A percentile compares a stretch with the other conserved stretches of the same genome.
Conservation (phyloP, 2,888 invertebrate species). For the Mesochorus sp. region DNA sequence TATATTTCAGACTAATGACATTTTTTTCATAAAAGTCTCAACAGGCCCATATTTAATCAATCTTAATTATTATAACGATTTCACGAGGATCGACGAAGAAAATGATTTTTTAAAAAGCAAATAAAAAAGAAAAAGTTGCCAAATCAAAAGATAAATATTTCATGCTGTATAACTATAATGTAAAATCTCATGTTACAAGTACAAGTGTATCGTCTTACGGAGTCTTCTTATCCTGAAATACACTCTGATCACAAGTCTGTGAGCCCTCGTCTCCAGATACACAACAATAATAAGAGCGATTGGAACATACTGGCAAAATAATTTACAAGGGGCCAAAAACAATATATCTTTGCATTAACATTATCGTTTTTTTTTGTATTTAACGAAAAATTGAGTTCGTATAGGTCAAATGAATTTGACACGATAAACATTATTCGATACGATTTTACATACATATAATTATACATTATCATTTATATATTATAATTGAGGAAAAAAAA, state of each 20-base stretch:
- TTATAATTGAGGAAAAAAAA: too few species aligned
- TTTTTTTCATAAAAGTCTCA: too few species aligned
- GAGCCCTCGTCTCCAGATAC: background rate
- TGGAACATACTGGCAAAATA: too few species aligned
- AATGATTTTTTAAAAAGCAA: too few species aligned
- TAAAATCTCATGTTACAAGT: constrained; percentile 37
- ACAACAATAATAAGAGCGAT: too few species aligned
- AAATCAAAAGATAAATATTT: background rate
- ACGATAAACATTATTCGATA: background rate
- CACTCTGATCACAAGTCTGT: constrained; percentile 9
- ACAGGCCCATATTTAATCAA: too few species aligned
- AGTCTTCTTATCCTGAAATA: constrained; percentile 6
- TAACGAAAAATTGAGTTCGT: background rate
- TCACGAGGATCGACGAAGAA: too few species aligned
- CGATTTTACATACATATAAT: background rate
- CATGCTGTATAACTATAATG: background rate
- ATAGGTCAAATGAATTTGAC: background rate
- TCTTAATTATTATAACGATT: too few species aligned
- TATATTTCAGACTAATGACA: too few species aligned
- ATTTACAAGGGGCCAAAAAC: background rate
- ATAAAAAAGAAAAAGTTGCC: too few species aligned
- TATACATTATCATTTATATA: too few species aligned
- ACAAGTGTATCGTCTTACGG: constrained; percentile 47
- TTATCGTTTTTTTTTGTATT: background rate
- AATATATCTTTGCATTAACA: background rate